phyloP scores from a whole-genome alignment of 1,140 invertebrate genomes.

The Leptinotarsa lineolata region DNA sequence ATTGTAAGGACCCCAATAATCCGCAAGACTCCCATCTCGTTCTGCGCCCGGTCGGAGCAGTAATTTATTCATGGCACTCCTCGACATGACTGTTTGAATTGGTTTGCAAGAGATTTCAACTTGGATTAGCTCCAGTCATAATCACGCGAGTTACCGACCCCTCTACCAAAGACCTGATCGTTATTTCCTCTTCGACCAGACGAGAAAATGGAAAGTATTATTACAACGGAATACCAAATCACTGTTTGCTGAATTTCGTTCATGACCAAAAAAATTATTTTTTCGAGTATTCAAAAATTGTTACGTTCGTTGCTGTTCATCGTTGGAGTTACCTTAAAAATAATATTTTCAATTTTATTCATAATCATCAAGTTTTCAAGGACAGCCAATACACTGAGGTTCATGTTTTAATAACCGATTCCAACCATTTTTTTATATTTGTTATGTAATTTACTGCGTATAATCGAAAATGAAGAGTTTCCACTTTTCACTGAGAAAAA shows the following conservation, averaged over 20 bases:
- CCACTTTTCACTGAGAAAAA: no score
- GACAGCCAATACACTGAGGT: no score
- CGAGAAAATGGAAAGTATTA: conserved; percentile 40
- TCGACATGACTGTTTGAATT: conserved; percentile 50
- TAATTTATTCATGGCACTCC: conserved; percentile 52
- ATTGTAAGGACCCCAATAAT: conserved; percentile 46
- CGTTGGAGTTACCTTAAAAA: no score
- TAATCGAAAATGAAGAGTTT: no score
- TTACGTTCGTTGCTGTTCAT: no score
- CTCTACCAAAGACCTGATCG: conserved; percentile 13
- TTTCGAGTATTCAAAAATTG: no score
- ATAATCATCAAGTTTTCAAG: no score
- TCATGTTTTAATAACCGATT: no score
- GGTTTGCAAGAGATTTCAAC: conserved; percentile 51
- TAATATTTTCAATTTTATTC: no score
- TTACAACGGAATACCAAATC: conserved; percentile 19
- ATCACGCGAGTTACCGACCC: conserved; percentile 38
- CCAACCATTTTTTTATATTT: no score
- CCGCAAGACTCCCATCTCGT: conserved; percentile 46
- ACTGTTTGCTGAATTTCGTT: background rate
- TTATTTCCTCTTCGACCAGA: conserved; percentile 34
- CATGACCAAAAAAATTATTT: no score
- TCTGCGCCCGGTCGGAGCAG: conserved; percentile 11
- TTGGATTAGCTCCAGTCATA: conserved; percentile 52
- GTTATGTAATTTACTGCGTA: no score